Percentiles rank a stretch among this genome's conserved stretches.
Evolutionary conservation across 35 echinoderm and acorn worm genomes (phyloP).

Genomic region (Heliocidaris tuberculata): DNA sequence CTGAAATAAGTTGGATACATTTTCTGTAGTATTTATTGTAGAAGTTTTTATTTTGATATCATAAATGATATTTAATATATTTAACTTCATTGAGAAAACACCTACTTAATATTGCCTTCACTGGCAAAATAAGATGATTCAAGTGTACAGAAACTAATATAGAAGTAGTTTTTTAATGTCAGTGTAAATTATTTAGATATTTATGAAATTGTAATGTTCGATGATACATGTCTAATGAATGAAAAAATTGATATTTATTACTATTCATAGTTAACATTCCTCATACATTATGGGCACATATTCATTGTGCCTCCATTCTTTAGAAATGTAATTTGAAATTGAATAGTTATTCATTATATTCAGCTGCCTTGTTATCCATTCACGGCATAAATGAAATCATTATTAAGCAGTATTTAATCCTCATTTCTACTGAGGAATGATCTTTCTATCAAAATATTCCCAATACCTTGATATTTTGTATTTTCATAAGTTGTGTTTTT

Average conservation of each 20-base stretch:
- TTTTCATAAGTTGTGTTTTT: background rate
- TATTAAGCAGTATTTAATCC: background rate
- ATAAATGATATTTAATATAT: background rate
- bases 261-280: too few species aligned
- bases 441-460: background rate
- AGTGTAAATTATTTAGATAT: background rate
- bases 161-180: background rate
- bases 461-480: constrained; percentile 10
- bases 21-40: too few species aligned
- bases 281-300: background rate
- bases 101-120: background rate
- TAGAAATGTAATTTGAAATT: background rate
- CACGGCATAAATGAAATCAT: background rate
- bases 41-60: too few species aligned
- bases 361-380: background rate
- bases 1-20: too few species aligned
- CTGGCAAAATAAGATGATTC: too few species aligned
- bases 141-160: too few species aligned
- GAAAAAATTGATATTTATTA: too few species aligned
- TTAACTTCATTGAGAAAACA: background rate
- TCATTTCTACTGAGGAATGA: background rate
- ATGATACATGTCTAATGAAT: background rate
- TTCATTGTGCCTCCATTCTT: background rate
- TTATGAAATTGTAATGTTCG: background rate
- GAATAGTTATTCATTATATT: background rate